Conservation (phyloP, 2,797 vertebrate species). For the Holocentrus rufus region DNA sequence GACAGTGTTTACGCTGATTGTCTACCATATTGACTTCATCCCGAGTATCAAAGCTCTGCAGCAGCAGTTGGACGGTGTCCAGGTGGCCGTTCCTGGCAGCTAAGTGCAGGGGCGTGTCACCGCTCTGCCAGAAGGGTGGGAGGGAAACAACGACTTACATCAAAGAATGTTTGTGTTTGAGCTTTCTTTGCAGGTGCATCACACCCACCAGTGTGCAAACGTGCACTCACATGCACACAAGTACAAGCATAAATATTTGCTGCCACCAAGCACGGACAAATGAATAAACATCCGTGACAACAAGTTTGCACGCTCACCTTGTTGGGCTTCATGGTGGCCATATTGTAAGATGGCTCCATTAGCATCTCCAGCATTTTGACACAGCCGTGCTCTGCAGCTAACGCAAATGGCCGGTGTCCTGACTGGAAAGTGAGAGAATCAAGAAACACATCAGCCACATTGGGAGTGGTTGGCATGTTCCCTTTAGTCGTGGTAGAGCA, state of each 20-base stretch:
- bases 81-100: constrained; percentile 86
- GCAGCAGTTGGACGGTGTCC: constrained; percentile 80
- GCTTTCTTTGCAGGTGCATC: constrained; percentile 50
- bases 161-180: constrained; percentile 69
- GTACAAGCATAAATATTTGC: constrained; percentile 1
- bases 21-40: constrained; percentile 88
- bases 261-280: constrained; percentile 7
- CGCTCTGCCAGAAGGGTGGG: constrained; percentile 74
- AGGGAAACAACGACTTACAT: constrained; percentile 54
- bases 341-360: constrained; percentile 79
- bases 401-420: constrained; percentile 85
- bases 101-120: constrained; percentile 85
- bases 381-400: constrained; percentile 88
- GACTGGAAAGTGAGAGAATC: constrained; percentile 66
- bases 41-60: constrained; percentile 83
- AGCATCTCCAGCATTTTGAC: constrained; percentile 84
- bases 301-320: constrained; percentile 75
- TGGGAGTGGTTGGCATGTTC: neutral
- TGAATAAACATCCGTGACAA: constrained; percentile 1
- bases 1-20: constrained; percentile 57
- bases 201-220: constrained; percentile 20
- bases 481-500: neutral
- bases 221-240: constrained; percentile 8
- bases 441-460: constrained; percentile 56
- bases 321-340: constrained; percentile 89